Evolutionary conservation across 1,140 invertebrate species (phyloP), one percentile per base, ranked within the genome.

Genomic region (Eriocheir sinensis): DNA sequence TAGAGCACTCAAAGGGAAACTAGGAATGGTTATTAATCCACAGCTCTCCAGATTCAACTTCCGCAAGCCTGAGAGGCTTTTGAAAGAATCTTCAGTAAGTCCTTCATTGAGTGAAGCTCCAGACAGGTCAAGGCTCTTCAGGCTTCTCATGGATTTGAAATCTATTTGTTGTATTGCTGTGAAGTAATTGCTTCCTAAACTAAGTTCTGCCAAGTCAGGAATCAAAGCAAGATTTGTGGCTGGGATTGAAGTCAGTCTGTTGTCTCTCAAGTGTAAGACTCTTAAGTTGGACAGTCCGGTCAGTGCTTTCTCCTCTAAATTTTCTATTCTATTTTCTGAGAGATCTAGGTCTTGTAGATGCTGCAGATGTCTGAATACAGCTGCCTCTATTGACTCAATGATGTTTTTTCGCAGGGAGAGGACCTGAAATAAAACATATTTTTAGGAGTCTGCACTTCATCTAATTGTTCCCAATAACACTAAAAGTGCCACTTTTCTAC

Each of bases 241-340:
- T 12, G 95, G 95, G 32, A 96, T 92, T 32, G 41, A 32, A 3
- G 89, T 53, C 44, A 96, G 44, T 72, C 86, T 83, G 89, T 96
- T 96, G 86, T 95, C 86, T n/a, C 80, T 86, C 6, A 96, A 93
- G 80, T 95, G 95, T 8, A 96, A 81, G 36, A 96, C 94, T 86
- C 93, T 34, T 12, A 96, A 53, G 36, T 94, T 91, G 15, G 89
- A 60, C 40, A 96, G 79, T 79, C 94, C 94, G 40, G 40, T 36
- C 0, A 96, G 88, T 30, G 94, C 94, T n/a, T 92, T 36, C 17
- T 96, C 90, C 2, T 95, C 92, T 17, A 96, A 44, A 34, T 41
- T 85, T n/a, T 95, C 90, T 40, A 96, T 93, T 86, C 90, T 93
- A 53, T 96, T 96, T 91, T 95, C 94, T 30, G 95, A 96, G 32